These are phyloP conservation scores for Odontocolon sp. DNA, from an alignment of 2,888 invertebrate genomes.

Conservation along the genomic window DNA sequence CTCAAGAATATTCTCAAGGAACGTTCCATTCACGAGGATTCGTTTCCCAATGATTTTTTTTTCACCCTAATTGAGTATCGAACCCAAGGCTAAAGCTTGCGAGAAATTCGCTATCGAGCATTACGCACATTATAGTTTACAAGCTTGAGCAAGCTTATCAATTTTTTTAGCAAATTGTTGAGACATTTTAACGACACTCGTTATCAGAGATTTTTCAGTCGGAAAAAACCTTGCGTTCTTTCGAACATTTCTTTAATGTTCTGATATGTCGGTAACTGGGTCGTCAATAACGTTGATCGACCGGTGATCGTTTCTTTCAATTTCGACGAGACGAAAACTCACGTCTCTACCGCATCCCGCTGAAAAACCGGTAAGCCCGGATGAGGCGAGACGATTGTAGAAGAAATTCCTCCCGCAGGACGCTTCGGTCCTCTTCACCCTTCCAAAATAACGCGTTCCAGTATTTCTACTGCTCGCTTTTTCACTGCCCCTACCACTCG, in stretches of 20 bases:
- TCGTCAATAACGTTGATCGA: background rate
- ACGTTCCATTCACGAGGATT: background rate
- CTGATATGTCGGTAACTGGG: too few relatives aligned
- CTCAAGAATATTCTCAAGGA: conserved; percentile 20
- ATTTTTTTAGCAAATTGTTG: too few relatives aligned
- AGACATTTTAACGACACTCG: too few relatives aligned
- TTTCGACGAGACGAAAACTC: background rate
- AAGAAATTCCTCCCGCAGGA: conserved; percentile 17
- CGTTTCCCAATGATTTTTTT: background rate
- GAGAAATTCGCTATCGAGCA: too few relatives aligned
- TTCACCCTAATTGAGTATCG: background rate
- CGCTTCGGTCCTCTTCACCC: background rate
- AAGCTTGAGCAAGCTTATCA: too few relatives aligned
- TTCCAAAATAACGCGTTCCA: background rate
- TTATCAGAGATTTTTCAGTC: too few relatives aligned
- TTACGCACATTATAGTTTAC: too few relatives aligned
- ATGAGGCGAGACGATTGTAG: background rate
- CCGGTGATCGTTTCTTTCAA: background rate
- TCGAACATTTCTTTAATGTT: too few relatives aligned
- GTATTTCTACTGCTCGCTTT: background rate
- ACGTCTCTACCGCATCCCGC: background rate
- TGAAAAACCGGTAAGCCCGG: background rate
- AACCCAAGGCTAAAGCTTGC: too few relatives aligned
- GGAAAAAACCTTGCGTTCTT: too few relatives aligned
- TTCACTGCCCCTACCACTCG: background rate